Base-by-base conservation (phyloP, 2,888 invertebrate genomes). In the Rhingia rostrata region DNA sequence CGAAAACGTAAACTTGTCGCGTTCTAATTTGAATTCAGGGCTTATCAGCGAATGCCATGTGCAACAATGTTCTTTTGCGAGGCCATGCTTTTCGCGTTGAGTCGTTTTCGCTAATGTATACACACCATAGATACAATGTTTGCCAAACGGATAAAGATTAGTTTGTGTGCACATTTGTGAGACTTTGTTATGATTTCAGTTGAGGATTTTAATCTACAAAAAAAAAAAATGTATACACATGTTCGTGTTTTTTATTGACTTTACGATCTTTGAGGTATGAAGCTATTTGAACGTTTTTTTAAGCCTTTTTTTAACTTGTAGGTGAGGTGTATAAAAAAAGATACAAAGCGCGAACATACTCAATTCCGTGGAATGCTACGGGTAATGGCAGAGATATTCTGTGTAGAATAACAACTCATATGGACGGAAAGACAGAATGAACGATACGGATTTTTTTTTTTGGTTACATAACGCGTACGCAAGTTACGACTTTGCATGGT, bases 1-100 rank as follows among this genome's bases (percentile, higher is more conserved):
- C 56, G 35, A 56, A 72, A 72, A 61, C 66, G 67, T 45, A 83
- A 78, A 60, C 78, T 78, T 74, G 83, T 83, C 67, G 83, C 43
- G 69, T 74, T 83, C 63, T 73, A 63, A 83, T 64, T 83, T 73
- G 60, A 83, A 83, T 83, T 83, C 83, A 79, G 56, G 63, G 63
- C 78, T 83, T 83, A 83, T 83, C 83, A 73, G 45, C 33, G 67
- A 64, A 43, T 9, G 45, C 54, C 33, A 22, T 53, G 32, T 54
- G 14, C 33, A 22, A 49, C 22, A 9, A 51, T 10, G 35, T 41
- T 53, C 9, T 53, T 66, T 66, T 4, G 47, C 73, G 39, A 67
- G 41, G 35, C 80, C 56, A 49, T 67, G 67, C 54, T 39, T 54
- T 64, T 60, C 61, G 66, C 41, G 72, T 81, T 70, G 70, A 74